Conservation (phyloP, 2,888 invertebrate species). For the Tetragonula carbonaria region DNA sequence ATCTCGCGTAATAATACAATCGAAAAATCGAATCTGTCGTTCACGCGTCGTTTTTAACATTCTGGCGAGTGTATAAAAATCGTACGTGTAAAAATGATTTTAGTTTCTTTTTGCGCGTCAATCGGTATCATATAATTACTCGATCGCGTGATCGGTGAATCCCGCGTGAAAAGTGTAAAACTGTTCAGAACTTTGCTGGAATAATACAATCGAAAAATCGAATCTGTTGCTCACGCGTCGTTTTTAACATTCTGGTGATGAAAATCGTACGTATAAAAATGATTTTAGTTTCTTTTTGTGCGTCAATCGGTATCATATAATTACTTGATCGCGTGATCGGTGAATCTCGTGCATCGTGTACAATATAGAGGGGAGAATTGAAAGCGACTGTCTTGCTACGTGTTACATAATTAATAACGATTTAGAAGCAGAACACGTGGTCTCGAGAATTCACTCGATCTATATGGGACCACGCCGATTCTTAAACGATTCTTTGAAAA, state of each 20-base stretch:
- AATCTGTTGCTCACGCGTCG: no score
- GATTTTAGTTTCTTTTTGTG: slow-evolving; percentile 40
- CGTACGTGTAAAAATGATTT: slow-evolving; percentile 11
- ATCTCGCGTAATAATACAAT: no score
- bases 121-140: slow-evolving; percentile 35
- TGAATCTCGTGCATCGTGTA: slow-evolving; percentile 13
- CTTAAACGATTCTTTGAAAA: no score
- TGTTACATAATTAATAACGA: slow-evolving; percentile 36
- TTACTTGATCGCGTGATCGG: slow-evolving; percentile 22
- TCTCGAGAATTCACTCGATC: not conserved
- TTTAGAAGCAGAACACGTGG: slow-evolving; percentile 6
- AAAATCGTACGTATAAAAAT: slow-evolving; percentile 1
- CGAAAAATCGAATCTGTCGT: no score
- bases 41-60: no score
- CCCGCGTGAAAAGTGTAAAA: not conserved
- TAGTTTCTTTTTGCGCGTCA: slow-evolving; percentile 45
- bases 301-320: slow-evolving; percentile 42
- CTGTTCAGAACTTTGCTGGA: not conserved
- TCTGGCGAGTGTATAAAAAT: no score
- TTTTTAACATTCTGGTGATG: no score
- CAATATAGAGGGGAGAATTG: slow-evolving; percentile 21
- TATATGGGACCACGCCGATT: no score
- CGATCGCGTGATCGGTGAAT: slow-evolving; percentile 25
- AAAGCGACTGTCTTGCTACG: slow-evolving; percentile 53
- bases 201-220: no score